Evolutionary conservation across 2,797 vertebrate species (phyloP).

Genomic region (Ctenochaetus hawaiiensis): DNA sequence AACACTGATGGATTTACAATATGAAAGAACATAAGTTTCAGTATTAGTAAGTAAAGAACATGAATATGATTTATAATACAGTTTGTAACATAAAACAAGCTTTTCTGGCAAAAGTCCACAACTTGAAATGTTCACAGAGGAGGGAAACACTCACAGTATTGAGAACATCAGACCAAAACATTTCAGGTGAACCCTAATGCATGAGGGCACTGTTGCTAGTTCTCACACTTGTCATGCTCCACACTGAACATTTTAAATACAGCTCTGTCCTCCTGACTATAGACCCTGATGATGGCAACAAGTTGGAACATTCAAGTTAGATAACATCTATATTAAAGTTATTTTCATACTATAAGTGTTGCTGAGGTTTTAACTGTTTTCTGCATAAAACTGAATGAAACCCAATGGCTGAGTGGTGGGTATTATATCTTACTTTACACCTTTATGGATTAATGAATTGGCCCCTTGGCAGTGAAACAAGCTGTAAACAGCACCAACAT

Average conservation of each 20-base stretch:
- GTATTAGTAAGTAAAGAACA: too few species aligned
- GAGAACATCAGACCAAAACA: conserved; percentile 5
- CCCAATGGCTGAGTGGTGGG: too few species aligned
- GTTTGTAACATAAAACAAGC: too few species aligned
- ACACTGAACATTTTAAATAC: background rate
- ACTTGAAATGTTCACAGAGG: background rate
- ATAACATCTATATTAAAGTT: too few species aligned
- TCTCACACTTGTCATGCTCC: background rate
- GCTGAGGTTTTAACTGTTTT: background rate
- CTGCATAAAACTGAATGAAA: too few species aligned
- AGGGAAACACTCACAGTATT: background rate
- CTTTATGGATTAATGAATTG: too few species aligned
- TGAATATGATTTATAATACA: too few species aligned
- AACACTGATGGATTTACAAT: background rate
- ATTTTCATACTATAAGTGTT: background rate
- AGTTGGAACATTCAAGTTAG: background rate
- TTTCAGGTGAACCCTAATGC: background rate
- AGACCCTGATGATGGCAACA: background rate
- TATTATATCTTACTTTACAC: too few species aligned
- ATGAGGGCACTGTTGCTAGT: background rate
- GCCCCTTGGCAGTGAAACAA: too few species aligned
- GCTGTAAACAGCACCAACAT: too few species aligned
- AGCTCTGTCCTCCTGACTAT: background rate
- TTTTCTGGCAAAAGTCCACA: conserved; percentile 8
- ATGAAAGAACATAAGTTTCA: background rate